Conservation (phyloP, 2,113 vertebrate species). For the Nerophis ophidion region DNA sequence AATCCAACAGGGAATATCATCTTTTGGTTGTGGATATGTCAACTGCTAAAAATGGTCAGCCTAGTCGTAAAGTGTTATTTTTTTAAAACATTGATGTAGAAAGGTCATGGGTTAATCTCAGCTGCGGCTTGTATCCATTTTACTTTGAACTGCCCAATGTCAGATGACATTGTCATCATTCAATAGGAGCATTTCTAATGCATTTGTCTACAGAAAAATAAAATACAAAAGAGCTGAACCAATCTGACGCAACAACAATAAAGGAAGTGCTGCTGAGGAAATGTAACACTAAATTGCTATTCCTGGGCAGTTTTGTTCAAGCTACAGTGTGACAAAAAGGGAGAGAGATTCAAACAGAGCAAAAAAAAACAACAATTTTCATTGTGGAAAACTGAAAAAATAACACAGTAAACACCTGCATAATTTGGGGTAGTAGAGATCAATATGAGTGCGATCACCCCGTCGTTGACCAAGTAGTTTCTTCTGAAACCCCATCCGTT, state of each 20-base stretch:
- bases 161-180: not conserved
- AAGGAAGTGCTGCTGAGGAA: not conserved
- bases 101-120: conserved; percentile 20
- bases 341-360: not conserved
- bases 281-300: conserved; percentile 19
- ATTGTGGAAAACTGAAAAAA: no score
- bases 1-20: conserved; percentile 42
- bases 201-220: not conserved
- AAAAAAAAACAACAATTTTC: not conserved
- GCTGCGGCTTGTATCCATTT: not conserved
- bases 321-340: conserved; percentile 14
- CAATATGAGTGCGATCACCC: no score
- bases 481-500: no score
- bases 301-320: conserved; percentile 21
- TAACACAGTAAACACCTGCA: no score
- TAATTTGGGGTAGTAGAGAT: no score
- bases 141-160: not conserved
- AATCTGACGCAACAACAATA: conserved; percentile 11
- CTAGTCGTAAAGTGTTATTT: conserved; percentile 6
- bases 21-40: conserved; percentile 15
- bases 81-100: not conserved
- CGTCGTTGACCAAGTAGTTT: no score
- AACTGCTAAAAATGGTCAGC: conserved; percentile 15
- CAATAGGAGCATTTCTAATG: not conserved
- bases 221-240: conserved; percentile 1